Percentiles rank a stretch among this genome's conserved stretches.
Conservation (phyloP, 1,140 invertebrate genomes). For the Nomia melanderi region DNA sequence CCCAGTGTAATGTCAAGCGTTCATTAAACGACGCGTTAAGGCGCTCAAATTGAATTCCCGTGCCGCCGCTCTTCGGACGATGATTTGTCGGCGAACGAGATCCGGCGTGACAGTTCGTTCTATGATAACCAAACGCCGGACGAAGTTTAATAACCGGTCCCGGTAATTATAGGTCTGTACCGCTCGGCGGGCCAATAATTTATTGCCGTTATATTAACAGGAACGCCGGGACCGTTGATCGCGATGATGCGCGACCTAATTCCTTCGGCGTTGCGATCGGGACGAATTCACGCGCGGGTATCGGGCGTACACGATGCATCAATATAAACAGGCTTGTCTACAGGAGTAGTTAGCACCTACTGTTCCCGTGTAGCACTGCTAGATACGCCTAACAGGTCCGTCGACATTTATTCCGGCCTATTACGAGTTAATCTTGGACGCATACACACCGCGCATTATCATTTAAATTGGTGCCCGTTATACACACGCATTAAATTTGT, state of each 20-base stretch:
- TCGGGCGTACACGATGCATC: conserved; percentile 17
- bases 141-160: conserved; percentile 52
- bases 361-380: conserved; percentile 56
- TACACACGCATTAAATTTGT: conserved; percentile 70
- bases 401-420: conserved; percentile 65
- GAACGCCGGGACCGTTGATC: conserved; percentile 21
- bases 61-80: not conserved
- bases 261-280: conserved; percentile 44
- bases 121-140: conserved; percentile 41
- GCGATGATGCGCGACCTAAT: conserved; percentile 45
- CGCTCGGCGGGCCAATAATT: conserved; percentile 34
- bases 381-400: conserved; percentile 65
- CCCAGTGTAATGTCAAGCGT: not conserved
- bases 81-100: not conserved
- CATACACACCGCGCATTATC: conserved; percentile 70
- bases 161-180: conserved; percentile 44
- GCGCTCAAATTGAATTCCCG: conserved; percentile 15
- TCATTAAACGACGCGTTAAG: not conserved
- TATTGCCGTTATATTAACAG: conserved; percentile 34
- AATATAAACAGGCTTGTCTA: conserved; percentile 67
- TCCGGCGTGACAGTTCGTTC: conserved; percentile 27
- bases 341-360: conserved; percentile 67
- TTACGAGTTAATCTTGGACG: conserved; percentile 68
- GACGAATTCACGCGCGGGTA: conserved; percentile 42
- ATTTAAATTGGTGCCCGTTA: conserved; percentile 72